Base-by-base conservation (phyloP, 2,888 invertebrate genomes). In the Leptodirus hochenwartii region DNA sequence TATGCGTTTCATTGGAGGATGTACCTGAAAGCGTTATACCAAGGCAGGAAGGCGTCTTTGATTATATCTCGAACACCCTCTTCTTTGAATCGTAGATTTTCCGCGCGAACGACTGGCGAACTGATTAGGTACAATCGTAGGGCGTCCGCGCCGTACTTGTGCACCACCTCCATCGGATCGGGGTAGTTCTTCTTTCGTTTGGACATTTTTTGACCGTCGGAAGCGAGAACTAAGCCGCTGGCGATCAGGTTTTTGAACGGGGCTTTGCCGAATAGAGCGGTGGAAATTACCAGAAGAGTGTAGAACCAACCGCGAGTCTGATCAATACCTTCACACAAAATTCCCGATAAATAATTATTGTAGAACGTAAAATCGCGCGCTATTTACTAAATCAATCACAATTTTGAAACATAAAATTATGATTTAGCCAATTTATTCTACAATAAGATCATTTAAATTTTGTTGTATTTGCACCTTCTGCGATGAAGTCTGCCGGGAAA, bases 121-220 rank as follows among this genome's bases (percentile, higher is more conserved):
- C 93, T 96, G 36, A 98, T 87, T 31, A 98, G 65, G 55, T 98
- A 99, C 17, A 98, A 61, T 37, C 96, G 69, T 25, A 98, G 60
- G 11, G 98, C 95, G 61, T 99, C 98, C 1, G 96, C 95, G 2
- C 98, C 96, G 53, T 85, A 95, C 52, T 91, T 90, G 27, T 73
- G 58, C 1, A 90, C 77, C 10, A 95, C 68, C 43, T 82, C 77
- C 58, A 90, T 62, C 1, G 98, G 96, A 61, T 98, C 95, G 0
- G 98, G 98, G 55, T 93, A 98, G 53, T 98, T 98, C 55, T 95
- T 90, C 59, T 95, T 95, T 15, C 96, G 68, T 53, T 98, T 99
- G 0, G 95, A 95, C 98, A 98, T 99, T 58, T 99, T 99, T 51
- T 93, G 90, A 0, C 98, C 98, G 62, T 98, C 96, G 17, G 80